Conservation (phyloP, 2,888 invertebrate genomes). For the Monopis laevigella region DNA sequence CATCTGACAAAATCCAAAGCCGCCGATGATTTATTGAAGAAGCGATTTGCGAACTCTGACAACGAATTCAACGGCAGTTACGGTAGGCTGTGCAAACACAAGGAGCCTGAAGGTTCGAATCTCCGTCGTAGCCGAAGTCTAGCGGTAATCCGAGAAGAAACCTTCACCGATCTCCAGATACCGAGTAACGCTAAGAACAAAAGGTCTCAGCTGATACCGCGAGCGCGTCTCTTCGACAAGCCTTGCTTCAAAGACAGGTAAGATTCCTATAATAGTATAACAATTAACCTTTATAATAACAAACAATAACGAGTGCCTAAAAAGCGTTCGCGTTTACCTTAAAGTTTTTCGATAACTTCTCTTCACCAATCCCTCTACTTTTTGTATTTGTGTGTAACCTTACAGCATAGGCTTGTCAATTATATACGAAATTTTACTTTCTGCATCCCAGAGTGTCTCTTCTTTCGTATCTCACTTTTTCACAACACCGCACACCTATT, state of each 20-base stretch:
- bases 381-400: no score
- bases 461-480: no score
- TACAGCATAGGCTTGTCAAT: no score
- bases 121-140: constrained; percentile 76
- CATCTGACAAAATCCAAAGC: constrained; percentile 56
- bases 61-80: constrained; percentile 58
- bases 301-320: no score
- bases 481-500: no score
- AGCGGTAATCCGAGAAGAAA: constrained; percentile 81
- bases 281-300: constrained; percentile 59
- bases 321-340: no score
- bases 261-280: constrained; percentile 24
- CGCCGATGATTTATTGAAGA: constrained; percentile 52
- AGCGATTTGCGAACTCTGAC: constrained; percentile 54
- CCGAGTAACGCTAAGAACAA: constrained; percentile 70
- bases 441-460: no score
- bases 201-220: constrained; percentile 81
- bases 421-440: no score
- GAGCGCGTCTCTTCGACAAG: constrained; percentile 81
- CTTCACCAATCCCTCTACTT: no score
- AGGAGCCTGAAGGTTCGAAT: constrained; percentile 61
- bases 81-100: constrained; percentile 58
- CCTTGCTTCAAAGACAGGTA: constrained; percentile 80
- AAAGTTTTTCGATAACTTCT: no score
- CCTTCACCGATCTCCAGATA: constrained; percentile 75